A percentile compares a stretch with the other conserved stretches of the same genome.
phyloP scores from a whole-genome alignment of 1,140 invertebrate genomes.

The Maniola jurtina region DNA sequence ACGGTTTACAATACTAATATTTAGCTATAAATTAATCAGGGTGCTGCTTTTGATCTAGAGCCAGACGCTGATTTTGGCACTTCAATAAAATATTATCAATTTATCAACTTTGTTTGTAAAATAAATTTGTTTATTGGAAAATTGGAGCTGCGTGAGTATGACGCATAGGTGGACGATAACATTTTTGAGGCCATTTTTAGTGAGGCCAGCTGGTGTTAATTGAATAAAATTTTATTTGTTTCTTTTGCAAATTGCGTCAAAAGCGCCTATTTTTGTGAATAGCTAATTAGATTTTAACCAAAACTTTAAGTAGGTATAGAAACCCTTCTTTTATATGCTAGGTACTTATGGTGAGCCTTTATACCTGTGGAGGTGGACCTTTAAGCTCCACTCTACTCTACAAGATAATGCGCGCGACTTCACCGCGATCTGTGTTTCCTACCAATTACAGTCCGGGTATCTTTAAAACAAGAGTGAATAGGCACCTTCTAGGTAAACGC shows the following conservation, averaged over 20 bases:
- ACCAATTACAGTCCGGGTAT: too few species aligned
- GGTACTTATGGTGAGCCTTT: too few species aligned
- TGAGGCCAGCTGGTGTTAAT: neutral
- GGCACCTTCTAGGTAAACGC: too few species aligned
- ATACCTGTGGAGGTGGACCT: too few species aligned
- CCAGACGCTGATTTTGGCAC: neutral
- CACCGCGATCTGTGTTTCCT: too few species aligned
- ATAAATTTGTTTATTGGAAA: neutral
- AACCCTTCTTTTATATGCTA: too few species aligned
- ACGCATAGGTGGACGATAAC: neutral
- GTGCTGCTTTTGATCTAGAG: conserved; percentile 2
- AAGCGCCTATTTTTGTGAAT: neutral
- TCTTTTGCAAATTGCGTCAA: neutral
- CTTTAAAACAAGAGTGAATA: too few species aligned
- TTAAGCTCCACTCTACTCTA: too few species aligned
- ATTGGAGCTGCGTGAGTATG: neutral
- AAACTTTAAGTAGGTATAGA: too few species aligned
- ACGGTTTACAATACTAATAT: neutral
- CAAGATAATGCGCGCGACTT: too few species aligned
- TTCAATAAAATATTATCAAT: neutral
- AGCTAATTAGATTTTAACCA: too few species aligned
- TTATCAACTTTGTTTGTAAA: neutral
- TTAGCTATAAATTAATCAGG: neutral
- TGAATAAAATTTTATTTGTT: neutral
- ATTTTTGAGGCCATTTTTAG: neutral